Base-by-base conservation (phyloP, 2,888 invertebrate genomes). In the Strigamia maritima region DNA sequence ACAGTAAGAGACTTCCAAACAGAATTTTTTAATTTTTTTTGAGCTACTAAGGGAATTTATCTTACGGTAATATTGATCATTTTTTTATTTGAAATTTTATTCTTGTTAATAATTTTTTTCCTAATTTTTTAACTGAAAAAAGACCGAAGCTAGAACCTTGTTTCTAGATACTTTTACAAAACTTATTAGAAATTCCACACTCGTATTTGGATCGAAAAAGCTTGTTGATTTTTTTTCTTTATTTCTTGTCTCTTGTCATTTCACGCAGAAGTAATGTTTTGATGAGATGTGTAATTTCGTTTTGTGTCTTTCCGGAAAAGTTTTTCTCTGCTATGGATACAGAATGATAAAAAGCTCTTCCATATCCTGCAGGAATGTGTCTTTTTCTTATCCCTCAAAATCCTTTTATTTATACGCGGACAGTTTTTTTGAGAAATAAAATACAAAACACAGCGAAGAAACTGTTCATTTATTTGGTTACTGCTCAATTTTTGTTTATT, bases 271-370 rank as follows among this genome's bases (percentile, higher is more conserved):
- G 60, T 60, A 60, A 60, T 60, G 10, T 19, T 19, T 60, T 60
- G 60, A 60, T 60, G 60, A 60, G 60, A 60, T 60, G 60, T 16
- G 60, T 60, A 60, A 60, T 60, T 60, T n/a, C 7, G 60, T 60
- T n/a, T 60, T 60, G 60, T 60, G 4, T 60, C 60, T 24, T 44
- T 31, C 31, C 3, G 31, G 6, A 2, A 2, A 14, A 44, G 40
- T 44, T 44, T 60, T 8, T 6, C 22, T 19, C 22, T 19, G 60
- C 60, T 60, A 60, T 60, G 60, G 60, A 19, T 60, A 60, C 19
- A 24, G 60, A 60, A 60, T 60, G 60, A 60, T 24, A 60, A 60
- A 60, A 60, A 2, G 60, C 4, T 60, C n/a, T 19, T 10, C 8
- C n/a, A 19, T 8, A 60, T 19, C 60, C 60, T 22, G 10, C 8